These are phyloP conservation scores for Benthosema pterotum DNA, from an alignment of 2,797 vertebrate genomes.

Conservation along the genomic window DNA sequence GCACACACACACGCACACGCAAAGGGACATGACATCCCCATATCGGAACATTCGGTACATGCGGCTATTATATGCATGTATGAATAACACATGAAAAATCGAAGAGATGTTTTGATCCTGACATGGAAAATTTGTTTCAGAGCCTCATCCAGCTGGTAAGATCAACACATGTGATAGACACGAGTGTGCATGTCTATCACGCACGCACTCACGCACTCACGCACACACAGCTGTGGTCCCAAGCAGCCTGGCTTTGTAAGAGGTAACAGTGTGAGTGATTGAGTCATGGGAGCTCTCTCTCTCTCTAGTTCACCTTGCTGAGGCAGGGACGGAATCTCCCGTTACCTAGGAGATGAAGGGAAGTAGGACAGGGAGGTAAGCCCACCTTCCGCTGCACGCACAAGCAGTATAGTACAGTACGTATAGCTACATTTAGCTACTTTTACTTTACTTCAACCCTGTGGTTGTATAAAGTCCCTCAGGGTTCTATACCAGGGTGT, in stretches of 20 bases:
- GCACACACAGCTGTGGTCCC: constrained; percentile 17
- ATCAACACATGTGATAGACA: background rate
- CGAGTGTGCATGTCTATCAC: background rate
- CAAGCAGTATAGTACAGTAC: background rate
- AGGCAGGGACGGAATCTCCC: constrained; percentile 43
- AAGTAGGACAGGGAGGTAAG: constrained; percentile 57
- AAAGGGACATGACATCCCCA: background rate
- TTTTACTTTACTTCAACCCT: background rate
- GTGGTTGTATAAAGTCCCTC: too few species aligned
- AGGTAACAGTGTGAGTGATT: background rate
- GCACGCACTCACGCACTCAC: background rate
- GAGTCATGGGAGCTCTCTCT: constrained; percentile 1
- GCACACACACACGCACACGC: background rate
- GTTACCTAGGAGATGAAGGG: constrained; percentile 65
- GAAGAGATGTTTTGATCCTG: background rate
- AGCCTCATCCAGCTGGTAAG: background rate
- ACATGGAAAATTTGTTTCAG: background rate
- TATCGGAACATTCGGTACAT: background rate
- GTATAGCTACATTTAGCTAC: constrained; percentile 4
- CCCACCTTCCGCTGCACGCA: constrained; percentile 25
- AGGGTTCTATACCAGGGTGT: too few species aligned
- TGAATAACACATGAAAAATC: background rate
- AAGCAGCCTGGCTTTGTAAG: background rate
- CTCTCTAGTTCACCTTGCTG: constrained; percentile 23
- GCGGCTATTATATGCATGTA: background rate